Base-by-base conservation (phyloP, 2,888 invertebrate species). In the Orthosia cruda region DNA sequence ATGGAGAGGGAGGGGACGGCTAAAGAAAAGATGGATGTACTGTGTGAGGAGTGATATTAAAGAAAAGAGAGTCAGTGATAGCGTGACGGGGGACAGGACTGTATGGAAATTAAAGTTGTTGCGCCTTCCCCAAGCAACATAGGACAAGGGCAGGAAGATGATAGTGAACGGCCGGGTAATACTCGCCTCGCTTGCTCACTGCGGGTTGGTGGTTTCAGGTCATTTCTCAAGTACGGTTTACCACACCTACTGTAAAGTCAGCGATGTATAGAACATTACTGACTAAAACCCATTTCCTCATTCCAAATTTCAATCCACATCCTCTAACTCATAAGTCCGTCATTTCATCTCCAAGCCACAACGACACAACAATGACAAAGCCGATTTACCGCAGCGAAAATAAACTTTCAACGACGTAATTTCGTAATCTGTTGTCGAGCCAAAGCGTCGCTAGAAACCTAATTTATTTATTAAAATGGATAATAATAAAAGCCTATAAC, bases 381-480 rank as follows among this genome's bases (percentile, higher is more conserved):
- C n/a, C 23, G 4, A 26, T 71, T 52, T 15, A 50, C 11, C 4
- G 50, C 45, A 40, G 20, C 18, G 49, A 50, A 61, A 26, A 69
- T 68, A n/a, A n/a, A n/a, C n/a, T n/a, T 70, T 47, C 13, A 74
- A 79, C 69, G 23, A 62, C n/a, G 26, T 3, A 47, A 74, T n/a
- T n/a, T n/a, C n/a, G 58, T 74, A 70, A 67, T 66, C 57, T 68
- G 64, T 9, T 32, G 72, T 55, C 52, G 54, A 68, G 66, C 81
- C 69, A 69, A 70, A 61, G 52, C 20, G 67, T 81, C 78, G 61
- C 57, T 61, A 64, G 74, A 65, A 67, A 74, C 71, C 74, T 67
- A 71, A 78, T 80, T 70, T 72, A 74, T 80, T 70, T 67, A 82
- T 74, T 81, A 70, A 58, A 70, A 64, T 67, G 57, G 67, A 63